These are phyloP conservation scores for Equus przewalskii DNA, from an alignment of 2,113 vertebrate species.

Conservation along the genomic window DNA sequence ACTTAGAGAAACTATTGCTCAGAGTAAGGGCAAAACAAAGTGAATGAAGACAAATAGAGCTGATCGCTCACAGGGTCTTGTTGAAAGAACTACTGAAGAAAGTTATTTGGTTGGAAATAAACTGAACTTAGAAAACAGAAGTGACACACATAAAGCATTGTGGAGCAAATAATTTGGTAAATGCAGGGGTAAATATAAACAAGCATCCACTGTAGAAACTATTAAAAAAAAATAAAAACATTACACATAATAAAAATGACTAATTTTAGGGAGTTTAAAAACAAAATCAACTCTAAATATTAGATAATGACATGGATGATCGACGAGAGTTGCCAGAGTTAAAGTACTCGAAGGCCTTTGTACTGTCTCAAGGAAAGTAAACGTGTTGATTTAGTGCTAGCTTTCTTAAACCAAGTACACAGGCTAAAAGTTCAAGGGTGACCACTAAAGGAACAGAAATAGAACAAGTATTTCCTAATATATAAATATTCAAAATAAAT, in stretches of 20 bases:
- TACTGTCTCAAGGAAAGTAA: neutral
- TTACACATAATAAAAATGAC: neutral
- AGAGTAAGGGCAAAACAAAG: neutral
- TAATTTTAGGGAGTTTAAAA: neutral
- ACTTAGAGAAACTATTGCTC: neutral
- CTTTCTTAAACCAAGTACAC: neutral
- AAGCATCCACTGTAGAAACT: neutral
- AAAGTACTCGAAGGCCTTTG: neutral
- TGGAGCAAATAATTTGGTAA: neutral
- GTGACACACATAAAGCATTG: neutral
- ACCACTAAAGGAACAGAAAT: neutral
- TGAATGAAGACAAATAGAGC: neutral
- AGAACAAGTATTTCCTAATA: neutral
- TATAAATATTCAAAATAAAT: neutral
- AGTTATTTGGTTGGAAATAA: constrained; percentile 10
- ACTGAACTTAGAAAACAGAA: neutral
- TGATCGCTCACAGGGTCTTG: neutral
- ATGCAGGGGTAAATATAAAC: neutral
- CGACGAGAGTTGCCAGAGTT: neutral
- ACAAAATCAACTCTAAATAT: neutral
- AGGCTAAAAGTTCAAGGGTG: neutral
- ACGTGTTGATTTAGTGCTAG: neutral
- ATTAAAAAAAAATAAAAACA: neutral
- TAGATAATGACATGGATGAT: neutral
- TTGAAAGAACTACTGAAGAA: neutral